These are phyloP conservation scores for Lagopus leucura DNA, from an alignment of 2,113 vertebrate genomes.

Conservation along the genomic window DNA sequence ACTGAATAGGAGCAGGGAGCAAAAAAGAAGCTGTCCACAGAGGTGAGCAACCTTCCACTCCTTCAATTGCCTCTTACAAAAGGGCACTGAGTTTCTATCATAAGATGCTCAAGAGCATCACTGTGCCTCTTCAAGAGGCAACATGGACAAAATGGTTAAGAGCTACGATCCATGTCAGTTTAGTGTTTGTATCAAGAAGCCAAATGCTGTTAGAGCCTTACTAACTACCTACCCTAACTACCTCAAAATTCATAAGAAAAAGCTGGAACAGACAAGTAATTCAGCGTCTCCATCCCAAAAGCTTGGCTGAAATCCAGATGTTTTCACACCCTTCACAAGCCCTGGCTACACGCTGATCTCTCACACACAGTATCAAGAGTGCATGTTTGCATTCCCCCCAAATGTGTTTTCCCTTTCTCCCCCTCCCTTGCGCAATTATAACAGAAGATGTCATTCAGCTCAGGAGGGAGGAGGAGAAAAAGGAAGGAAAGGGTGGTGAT, in stretches of 20 bases:
- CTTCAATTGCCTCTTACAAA: not conserved
- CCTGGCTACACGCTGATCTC: fast-evolving
- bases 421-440: not conserved
- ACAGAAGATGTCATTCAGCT: not conserved
- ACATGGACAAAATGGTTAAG: not conserved
- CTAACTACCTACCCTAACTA: not conserved
- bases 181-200: not conserved
- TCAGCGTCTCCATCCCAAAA: fast-evolving
- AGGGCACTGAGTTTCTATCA: not conserved
- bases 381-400: not conserved
- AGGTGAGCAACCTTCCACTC: not conserved
- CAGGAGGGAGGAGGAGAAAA: not conserved
- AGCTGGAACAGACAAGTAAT: not conserved
- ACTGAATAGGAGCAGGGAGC: fast-evolving
- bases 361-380: not conserved
- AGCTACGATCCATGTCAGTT: not conserved
- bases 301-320: not conserved
- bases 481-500: constrained; percentile 40
- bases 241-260: not conserved
- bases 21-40: not conserved
- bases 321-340: not conserved
- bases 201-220: not conserved
- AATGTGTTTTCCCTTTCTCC: not conserved
- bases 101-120: not conserved
- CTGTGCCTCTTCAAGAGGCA: not conserved